These are phyloP conservation scores for Digitonthophagus gazella DNA, from an alignment of 2,888 invertebrate species.

Conservation along the genomic window DNA sequence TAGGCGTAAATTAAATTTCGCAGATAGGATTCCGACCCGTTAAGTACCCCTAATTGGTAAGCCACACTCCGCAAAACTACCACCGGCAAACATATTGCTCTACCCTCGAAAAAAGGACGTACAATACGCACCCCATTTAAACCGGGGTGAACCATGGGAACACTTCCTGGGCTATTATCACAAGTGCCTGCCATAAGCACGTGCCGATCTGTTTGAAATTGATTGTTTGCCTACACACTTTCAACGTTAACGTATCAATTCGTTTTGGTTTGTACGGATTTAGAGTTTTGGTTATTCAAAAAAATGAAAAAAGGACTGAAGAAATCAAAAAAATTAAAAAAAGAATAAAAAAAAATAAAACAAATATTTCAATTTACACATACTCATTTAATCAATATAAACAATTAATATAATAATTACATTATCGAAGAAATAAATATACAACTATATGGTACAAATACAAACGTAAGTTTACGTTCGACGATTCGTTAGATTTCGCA, in stretches of 20 bases:
- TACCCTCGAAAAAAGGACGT: conserved; percentile 37
- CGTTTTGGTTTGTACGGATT: not conserved
- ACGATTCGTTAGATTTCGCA: not conserved
- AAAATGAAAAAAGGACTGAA: too few relatives aligned
- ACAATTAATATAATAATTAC: not conserved
- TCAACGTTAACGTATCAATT: conserved; percentile 19
- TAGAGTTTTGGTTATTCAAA: too few relatives aligned
- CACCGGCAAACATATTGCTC: conserved; percentile 44
- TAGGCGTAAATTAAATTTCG: conserved; percentile 1
- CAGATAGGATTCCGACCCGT: conserved; percentile 12
- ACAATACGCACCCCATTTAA: conserved; percentile 47
- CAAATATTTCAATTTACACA: not conserved
- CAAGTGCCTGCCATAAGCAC: conserved; percentile 19
- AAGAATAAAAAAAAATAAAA: not conserved
- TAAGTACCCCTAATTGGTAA: conserved; percentile 48
- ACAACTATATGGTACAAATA: not conserved
- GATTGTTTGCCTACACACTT: conserved; percentile 34
- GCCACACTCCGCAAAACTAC: conserved; percentile 46
- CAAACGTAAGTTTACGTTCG: not conserved
- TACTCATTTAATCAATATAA: not conserved
- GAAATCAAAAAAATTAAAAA: too few relatives aligned
- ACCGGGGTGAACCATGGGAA: conserved; percentile 36
- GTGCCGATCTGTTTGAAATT: conserved; percentile 7
- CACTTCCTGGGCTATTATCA: conserved; percentile 32
- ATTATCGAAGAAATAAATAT: not conserved